phyloP scores from a whole-genome alignment of 2,113 vertebrate genomes.

The Sturnira hondurensis region DNA sequence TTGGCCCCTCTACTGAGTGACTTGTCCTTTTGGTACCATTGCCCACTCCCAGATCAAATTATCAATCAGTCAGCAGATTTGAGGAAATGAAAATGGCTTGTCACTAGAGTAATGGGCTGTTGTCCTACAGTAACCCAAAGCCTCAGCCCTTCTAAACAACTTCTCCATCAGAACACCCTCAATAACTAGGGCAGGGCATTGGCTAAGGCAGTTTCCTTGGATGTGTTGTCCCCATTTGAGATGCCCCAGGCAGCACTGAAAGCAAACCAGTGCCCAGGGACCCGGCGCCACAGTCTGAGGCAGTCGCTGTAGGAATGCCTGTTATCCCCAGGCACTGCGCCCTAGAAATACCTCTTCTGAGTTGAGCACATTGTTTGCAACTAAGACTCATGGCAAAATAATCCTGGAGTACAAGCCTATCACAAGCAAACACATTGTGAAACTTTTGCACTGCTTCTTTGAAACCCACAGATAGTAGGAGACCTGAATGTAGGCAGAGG shows the following conservation, averaged over 20 bases:
- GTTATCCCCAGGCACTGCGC: not conserved
- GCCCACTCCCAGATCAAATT: not conserved
- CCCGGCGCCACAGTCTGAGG: not conserved
- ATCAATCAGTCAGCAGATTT: not conserved
- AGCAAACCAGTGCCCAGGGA: not conserved
- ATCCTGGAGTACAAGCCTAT: not conserved
- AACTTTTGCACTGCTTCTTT: not conserved
- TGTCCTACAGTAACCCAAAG: not conserved
- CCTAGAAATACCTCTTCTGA: not conserved
- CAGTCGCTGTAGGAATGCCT: not conserved
- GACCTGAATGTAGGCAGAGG: not conserved
- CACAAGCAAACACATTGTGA: not conserved
- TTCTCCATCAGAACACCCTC: not conserved
- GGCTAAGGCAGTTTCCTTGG: not conserved
- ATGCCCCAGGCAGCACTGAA: not conserved
- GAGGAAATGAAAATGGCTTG: not conserved
- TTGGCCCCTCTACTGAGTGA: not conserved
- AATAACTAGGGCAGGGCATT: not conserved
- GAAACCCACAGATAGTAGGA: not conserved
- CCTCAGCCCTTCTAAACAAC: not conserved
- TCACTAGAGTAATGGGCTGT: not conserved
- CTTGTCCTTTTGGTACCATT: not conserved
- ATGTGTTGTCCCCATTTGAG: not conserved
- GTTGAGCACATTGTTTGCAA: not conserved
- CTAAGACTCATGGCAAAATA: not conserved